Evolutionary conservation across 2,797 vertebrate genomes (phyloP).

Genomic region (Falco rusticolus): DNA sequence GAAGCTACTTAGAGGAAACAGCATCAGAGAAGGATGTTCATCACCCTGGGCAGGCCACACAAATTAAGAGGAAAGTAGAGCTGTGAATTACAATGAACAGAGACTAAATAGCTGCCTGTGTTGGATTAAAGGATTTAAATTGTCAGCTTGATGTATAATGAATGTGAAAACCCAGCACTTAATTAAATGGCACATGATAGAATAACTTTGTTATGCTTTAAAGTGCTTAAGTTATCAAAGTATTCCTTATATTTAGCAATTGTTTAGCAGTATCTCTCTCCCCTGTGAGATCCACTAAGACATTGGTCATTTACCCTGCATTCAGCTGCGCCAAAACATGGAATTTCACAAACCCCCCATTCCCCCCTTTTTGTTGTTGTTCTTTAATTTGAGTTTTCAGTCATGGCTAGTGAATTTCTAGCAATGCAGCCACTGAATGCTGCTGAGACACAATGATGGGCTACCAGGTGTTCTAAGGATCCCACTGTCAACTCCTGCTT

Average conservation of each 20-base stretch:
- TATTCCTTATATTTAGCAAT: constrained; percentile 71
- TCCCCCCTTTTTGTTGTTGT: neutral
- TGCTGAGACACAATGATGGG: neutral
- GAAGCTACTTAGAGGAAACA: constrained; percentile 70
- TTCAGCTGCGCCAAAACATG: neutral
- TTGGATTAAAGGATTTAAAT: constrained; percentile 88
- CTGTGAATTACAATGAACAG: constrained; percentile 92
- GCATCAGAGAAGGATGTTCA: constrained; percentile 78
- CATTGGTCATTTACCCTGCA: neutral
- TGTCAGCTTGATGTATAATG: constrained; percentile 85
- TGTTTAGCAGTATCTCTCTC: constrained; percentile 66
- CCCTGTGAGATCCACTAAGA: constrained; percentile 33
- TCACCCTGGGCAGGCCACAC: constrained; percentile 81
- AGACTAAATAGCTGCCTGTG: constrained; percentile 86
- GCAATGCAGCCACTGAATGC: neutral
- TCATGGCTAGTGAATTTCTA: neutral
- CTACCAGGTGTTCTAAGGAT: neutral
- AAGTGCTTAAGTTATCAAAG: constrained; percentile 74
- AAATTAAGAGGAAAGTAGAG: constrained; percentile 85
- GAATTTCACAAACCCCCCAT: neutral
- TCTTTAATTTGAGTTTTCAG: neutral
- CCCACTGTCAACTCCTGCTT: neutral
- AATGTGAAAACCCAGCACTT: constrained; percentile 83
- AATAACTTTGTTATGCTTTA: constrained; percentile 79
- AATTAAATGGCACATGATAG: constrained; percentile 81